Base-by-base conservation (phyloP, 2,113 vertebrate species). In the Embiotoca jacksoni region DNA sequence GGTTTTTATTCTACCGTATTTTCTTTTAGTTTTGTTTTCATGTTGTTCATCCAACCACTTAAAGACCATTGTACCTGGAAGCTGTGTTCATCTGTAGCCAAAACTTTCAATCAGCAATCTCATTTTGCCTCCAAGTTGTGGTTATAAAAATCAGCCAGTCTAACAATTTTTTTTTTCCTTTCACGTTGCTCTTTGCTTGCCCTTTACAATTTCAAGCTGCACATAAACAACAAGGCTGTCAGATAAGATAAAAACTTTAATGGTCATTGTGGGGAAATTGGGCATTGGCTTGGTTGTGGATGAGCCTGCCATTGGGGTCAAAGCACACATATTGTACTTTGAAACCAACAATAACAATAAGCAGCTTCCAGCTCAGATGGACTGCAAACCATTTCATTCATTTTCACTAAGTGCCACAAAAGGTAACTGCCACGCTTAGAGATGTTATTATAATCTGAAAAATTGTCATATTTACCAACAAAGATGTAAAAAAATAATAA, bases 161-260 rank as follows among this genome's bases (percentile, higher is more conserved):
- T 41, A 55, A 63, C 15, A 0, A 33, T 23, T 75, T 84, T 72
- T 76, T 81, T 84, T 47, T 77, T 81, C 49, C 6, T 16, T 52
- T 52, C 68, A 70, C 56, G 52, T 66, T 56, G 66, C 80, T 78
- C 33, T 0, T 23, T 69, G 77, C 54, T 63, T 78, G 73, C 36
- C 77, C 65, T 81, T 90, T 71, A 82, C 56, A 39, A 49, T 74
- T 69, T 41, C 44, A 82, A 59, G 70, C 75, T 88, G 72, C 49
- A 72, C 16, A 7, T 74, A 73, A 77, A 82, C 66, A 81, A 78
- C 33, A 73, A 77, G 46, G 65, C 68, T 63, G 70, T 66, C 39
- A 6, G 64, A 83, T 84, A 74, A 78, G 73, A 83, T 78, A 73
- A 83, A 23, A 81, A 80, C 59, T 72, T 78, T 75, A 81, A 75